Conservation (phyloP, 2,797 vertebrate species). For the Gouania willdenowi region DNA sequence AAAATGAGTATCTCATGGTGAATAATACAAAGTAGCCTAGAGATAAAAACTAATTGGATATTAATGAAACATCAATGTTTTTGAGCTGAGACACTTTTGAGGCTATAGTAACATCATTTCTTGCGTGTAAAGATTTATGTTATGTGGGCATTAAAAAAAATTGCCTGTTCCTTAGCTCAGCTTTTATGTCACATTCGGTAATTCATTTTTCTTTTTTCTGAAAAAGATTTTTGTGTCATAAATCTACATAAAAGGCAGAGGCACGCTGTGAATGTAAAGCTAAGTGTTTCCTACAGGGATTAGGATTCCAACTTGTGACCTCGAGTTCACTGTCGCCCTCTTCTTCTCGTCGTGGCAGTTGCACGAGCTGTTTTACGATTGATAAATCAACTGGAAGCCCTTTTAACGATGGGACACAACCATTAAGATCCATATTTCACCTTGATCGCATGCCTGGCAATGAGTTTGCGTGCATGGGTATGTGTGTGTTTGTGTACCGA, state of each 20-base stretch:
- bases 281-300: conserved; percentile 60
- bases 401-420: conserved; percentile 70
- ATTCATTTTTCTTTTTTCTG: conserved; percentile 16
- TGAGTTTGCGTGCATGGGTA: conserved; percentile 16
- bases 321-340: conserved; percentile 25
- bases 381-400: conserved; percentile 68
- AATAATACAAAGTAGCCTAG: no score
- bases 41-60: no score
- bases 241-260: conserved; percentile 62
- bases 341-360: conserved; percentile 42
- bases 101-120: no score
- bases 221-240: conserved; percentile 33
- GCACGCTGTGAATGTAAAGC: conserved; percentile 34
- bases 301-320: conserved; percentile 61
- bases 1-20: no score
- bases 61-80: no score
- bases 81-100: no score
- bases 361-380: conserved; percentile 55
- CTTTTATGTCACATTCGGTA: conserved; percentile 13
- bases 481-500: conserved; percentile 40
- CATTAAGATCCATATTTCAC: conserved; percentile 72
- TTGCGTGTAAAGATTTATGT: no score
- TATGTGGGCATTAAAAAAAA: no score
- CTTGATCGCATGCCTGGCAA: conserved; percentile 28
- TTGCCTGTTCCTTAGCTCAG: conserved; percentile 21